These are phyloP conservation scores for Ginglymostoma cirratum DNA, from an alignment of 2,113 vertebrate genomes.

Conservation along the genomic window DNA sequence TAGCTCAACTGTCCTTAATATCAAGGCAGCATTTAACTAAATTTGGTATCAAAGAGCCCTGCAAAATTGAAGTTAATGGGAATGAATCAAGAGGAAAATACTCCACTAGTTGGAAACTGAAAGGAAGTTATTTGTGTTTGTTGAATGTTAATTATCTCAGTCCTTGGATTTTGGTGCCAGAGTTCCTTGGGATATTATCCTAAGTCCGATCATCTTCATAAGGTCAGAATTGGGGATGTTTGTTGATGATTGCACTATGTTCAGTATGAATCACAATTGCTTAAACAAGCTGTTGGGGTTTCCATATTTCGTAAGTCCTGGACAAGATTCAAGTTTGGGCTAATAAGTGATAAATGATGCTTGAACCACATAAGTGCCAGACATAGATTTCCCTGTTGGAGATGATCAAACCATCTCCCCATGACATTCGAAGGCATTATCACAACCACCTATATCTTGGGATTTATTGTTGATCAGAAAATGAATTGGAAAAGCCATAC, in stretches of 20 bases:
- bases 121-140: no score
- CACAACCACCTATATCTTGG: background rate
- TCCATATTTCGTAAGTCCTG: background rate
- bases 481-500: no score
- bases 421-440: background rate
- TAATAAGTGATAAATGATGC: background rate
- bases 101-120: no score
- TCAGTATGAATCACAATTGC: background rate
- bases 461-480: background rate
- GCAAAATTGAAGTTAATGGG: no score
- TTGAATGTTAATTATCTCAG: no score
- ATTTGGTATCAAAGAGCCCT: no score
- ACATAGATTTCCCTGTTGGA: background rate
- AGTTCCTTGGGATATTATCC: background rate
- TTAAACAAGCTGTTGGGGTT: background rate
- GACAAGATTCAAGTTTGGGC: background rate
- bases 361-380: background rate
- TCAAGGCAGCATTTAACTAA: no score
- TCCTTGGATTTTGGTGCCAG: no score
- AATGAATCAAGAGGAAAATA: no score
- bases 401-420: background rate
- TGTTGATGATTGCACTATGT: background rate
- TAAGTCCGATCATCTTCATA: background rate
- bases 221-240: background rate
- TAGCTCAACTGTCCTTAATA: no score